Conservation (phyloP, 2,888 invertebrate species). For the Melanargia galathea region DNA sequence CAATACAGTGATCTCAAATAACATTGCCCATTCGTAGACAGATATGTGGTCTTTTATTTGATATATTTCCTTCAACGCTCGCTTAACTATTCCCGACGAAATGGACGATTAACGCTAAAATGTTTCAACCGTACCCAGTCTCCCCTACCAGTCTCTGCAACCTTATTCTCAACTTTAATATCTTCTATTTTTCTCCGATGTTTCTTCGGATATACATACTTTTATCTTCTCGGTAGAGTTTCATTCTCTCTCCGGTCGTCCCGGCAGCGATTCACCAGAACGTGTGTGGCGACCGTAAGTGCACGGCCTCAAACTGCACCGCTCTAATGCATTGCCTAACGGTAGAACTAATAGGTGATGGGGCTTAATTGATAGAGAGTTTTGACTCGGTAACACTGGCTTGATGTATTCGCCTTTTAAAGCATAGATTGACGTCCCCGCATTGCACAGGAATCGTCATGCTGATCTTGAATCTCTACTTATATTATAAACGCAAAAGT, state of each 20-base stretch:
- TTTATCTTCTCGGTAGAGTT: not conserved
- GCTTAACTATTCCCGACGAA: no score
- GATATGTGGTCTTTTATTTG: no score
- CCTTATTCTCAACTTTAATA: no score
- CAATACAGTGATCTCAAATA: no score
- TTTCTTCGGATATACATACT: not conserved
- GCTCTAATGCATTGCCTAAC: constrained; percentile 50
- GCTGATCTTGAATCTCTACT: not conserved
- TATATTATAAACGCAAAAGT: no score
- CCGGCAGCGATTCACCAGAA: not conserved
- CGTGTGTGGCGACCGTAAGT: constrained; percentile 9
- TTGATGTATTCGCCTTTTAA: constrained; percentile 32
- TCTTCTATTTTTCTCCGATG: no score
- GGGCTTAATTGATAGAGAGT: constrained; percentile 46
- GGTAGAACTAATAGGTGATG: constrained; percentile 45
- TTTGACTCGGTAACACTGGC: constrained; percentile 23
- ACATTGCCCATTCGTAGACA: no score
- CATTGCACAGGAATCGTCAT: not conserved
- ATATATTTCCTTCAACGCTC: no score
- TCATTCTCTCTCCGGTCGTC: not conserved
- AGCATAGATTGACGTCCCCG: constrained; percentile 31
- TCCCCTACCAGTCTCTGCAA: no score
- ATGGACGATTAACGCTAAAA: no score
- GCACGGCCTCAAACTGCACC: constrained; percentile 59
- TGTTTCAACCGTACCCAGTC: no score